Evolutionary conservation across 2,888 invertebrate species (phyloP), one percentile per base, ranked within the genome.

Genomic region (Eutolmus rufibarbis): DNA sequence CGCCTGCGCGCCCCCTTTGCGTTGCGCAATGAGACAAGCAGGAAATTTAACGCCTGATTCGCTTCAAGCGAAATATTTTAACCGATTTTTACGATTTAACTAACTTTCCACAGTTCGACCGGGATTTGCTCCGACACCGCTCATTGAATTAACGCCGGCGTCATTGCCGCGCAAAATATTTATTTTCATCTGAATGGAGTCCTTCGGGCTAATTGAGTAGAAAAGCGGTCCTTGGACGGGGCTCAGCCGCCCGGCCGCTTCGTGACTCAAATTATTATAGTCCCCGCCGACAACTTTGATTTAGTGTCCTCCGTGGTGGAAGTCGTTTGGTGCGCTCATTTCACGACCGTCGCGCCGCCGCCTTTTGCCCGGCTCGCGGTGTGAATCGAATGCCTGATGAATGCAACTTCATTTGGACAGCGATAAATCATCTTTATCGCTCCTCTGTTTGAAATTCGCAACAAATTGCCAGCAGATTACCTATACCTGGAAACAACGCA

Each of bases 131-230:
- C 46, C 4, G 37, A 40, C 4, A 46, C 16, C 9, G 23, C 78
- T 78, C 43, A 78, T 78, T 78, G 37, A 78, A 78, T 78, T 78
- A 43, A 78, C 78, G 43, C 43, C 40, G 78, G 23, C 78, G 78
- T 78, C 23, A 23, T 23, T 16, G 43, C 12, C 9, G 43, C 28
- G 28, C 16, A 37, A 78, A 78, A 78, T 78, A 78, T 66, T 66
- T 78, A 78, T 66, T 66, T 78, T 78, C 78, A 78, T 78, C 37
- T n/a, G 43, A 78, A 78, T 78, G 23, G 37, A 40, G 37, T 78
- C 78, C 78, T 78, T 43, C 78, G 78, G 78, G 78, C 78, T 43
- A 46, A 23, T 78, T 81, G 81, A 31, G 34, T 19, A 28, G 43
- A 51, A 76, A 40, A 76, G 37, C 31, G 16, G 37, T 76, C 76